Conservation (phyloP, 1,140 invertebrate species). For the Cotesia glomerata region DNA sequence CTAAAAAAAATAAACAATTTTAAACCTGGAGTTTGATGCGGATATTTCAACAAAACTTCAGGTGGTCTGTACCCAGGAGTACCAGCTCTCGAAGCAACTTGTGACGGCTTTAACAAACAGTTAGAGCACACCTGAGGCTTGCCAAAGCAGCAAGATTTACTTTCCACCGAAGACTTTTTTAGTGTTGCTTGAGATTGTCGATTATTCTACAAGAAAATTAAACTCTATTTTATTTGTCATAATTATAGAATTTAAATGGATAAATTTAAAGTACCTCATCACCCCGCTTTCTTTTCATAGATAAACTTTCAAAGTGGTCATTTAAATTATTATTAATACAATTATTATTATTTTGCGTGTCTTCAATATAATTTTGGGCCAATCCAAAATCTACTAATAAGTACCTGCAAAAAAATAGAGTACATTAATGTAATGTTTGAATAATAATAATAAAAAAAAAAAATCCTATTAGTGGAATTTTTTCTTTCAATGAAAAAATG, state of each 20-base stretch:
- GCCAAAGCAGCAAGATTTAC: slow-evolving; percentile 70
- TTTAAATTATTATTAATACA: slow-evolving; percentile 6
- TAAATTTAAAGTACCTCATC: slow-evolving; percentile 46
- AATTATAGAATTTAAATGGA: not conserved
- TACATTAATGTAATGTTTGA: too few relatives aligned
- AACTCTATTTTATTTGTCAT: not conserved
- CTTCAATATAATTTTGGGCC: slow-evolving; percentile 68
- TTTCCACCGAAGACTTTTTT: slow-evolving; percentile 41
- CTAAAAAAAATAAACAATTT: not conserved
- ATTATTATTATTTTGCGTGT: slow-evolving; percentile 32
- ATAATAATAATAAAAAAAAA: too few relatives aligned
- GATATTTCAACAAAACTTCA: slow-evolving; percentile 82
- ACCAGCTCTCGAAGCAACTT: slow-evolving; percentile 80
- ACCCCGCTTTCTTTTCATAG: slow-evolving; percentile 48
- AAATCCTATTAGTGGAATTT: too few relatives aligned
- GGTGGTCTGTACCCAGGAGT: slow-evolving; percentile 91
- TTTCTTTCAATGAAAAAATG: too few relatives aligned
- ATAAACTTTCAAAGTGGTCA: slow-evolving; percentile 10
- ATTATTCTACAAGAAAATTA: slow-evolving; percentile 47
- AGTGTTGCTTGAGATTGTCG: slow-evolving; percentile 34
- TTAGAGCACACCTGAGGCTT: slow-evolving; percentile 69
- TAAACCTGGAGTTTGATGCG: slow-evolving; percentile 74
- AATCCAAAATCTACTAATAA: slow-evolving; percentile 89
- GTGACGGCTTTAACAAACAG: slow-evolving; percentile 67
- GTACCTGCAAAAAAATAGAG: slow-evolving; percentile 61